Base-by-base conservation (phyloP, 1,140 invertebrate species). In the Parasteatoda tepidariorum region DNA sequence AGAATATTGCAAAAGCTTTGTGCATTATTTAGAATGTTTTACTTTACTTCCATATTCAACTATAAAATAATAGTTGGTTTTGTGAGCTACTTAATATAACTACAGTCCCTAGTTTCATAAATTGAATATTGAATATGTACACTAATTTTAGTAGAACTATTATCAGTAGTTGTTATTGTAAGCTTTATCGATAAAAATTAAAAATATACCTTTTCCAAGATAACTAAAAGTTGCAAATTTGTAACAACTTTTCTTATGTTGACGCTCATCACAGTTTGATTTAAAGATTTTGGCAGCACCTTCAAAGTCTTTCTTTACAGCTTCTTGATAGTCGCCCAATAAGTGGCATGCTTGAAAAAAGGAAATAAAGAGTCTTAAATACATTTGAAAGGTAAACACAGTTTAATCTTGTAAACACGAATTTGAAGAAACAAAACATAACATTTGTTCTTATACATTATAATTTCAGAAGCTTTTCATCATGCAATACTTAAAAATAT, bases 281-380 rank as follows among this genome's bases (percentile, higher is more conserved):
- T 94, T 93, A 86, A 93, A 98, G 7, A 97, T 91, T 86, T 92
- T 92, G 0, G 90, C 91, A 0, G 96, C 95, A 88, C 94, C 94
- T 54, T 93, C 91, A 83, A 90, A 93, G 86, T 98, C 93, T 87
- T 93, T 93, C 86, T 94, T 93, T 1, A 97, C 92, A 0, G 92
- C 90, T 88, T 97, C 95, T 33, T 95, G 90, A 89, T 94, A 98
- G 89, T 97, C 95, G 0, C 93, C 96, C 2, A 98, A 89, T 57
- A 97, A 89, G 89, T 97, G 96, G 88, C 96, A 98, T n/a, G 94
- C 95, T 96, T 83, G n/a, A 91, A 89, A 66, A 81, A 38, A 61
- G 57, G 33, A 73, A 73, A 22, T 38, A 55, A 28, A 84, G 3
- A 41, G 7, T 33, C 30, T 38, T 70, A 78, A 48, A 4, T 18